Base-by-base conservation (phyloP, 2,888 invertebrate genomes). In the Xestia c-nigrum region DNA sequence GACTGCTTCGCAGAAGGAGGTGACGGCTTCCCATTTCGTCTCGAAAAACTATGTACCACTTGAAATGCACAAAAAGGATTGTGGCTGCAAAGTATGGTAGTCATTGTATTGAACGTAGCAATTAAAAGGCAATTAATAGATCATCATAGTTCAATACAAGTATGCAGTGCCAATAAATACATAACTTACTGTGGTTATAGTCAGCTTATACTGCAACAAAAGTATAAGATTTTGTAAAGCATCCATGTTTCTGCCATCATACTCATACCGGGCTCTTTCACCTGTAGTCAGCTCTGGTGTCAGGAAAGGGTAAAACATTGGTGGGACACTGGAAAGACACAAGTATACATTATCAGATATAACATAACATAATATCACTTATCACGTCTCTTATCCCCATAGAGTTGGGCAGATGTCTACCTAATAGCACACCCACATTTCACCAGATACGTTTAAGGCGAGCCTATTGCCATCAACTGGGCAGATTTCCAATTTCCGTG, bases 221-320 rank as follows among this genome's bases (percentile, higher is more conserved):
- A 97, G 95, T 38, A 99, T 93, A 59, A 99, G 96, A 67, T 98
- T 97, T 74, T 97, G 97, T 72, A 99, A 92, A 3, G 98, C 98
- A 85, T 98, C 97, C 97, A 99, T 98, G 91, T 99, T 98, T 87
- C 97, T 97, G 19, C 97, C 98, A 85, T 98, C 97, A 93, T 97
- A 98, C 72, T 97, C 96, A 78, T 97, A 94, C 69, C 95, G 93
- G 67, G 97, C 95, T 24, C 91, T 92, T 80, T 97, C 94, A 3
- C 94, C 96, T 70, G 97, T 94, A 57, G 96, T 96, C 70, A 97
- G 91, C 10, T 97, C 95, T 5, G 97, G 97, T 68, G 98, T 97
- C 50, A 99, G 94, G 89, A 98, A 97, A 72, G 97, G 97, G 90
- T 98, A 98, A 92, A 98, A 98, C 75, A 96, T 97, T 40, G 97